These are phyloP conservation scores for Uria aalge DNA, from an alignment of 2,113 vertebrate genomes.

Conservation along the genomic window DNA sequence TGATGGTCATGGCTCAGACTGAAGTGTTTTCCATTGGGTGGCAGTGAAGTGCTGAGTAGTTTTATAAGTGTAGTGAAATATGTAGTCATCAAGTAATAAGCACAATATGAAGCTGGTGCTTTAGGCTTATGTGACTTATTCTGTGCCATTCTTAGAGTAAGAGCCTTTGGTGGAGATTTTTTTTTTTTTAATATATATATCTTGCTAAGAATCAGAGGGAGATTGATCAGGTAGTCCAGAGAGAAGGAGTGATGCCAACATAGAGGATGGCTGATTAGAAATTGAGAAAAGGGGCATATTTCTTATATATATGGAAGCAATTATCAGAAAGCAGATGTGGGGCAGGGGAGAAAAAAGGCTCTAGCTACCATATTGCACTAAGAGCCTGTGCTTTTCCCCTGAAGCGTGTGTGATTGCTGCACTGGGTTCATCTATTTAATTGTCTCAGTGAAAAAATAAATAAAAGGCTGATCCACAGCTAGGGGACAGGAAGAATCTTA, in stretches of 20 bases:
- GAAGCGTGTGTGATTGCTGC: not conserved
- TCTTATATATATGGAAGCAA: not conserved
- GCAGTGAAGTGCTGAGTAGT: not conserved
- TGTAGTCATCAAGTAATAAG: not conserved
- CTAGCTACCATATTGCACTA: rapidly evolving
- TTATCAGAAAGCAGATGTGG: not conserved
- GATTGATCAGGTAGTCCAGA: not conserved
- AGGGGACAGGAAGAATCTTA: not conserved
- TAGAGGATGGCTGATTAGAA: not conserved
- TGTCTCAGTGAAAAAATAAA: not conserved
- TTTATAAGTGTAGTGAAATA: not conserved
- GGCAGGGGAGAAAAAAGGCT: not conserved
- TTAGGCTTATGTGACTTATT: not conserved
- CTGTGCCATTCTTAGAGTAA: not conserved
- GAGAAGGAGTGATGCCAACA: not conserved
- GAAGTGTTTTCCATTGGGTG: not conserved
- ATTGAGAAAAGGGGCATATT: not conserved
- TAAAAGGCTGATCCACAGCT: not conserved
- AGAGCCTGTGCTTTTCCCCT: not conserved
- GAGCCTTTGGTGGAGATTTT: not conserved
- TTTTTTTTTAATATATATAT: not conserved
- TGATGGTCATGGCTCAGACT: not conserved
- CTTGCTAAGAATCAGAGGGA: not conserved
- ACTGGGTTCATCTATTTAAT: not conserved
- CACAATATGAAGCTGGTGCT: not conserved